phyloP scores from a whole-genome alignment of 2,113 vertebrate genomes.

The Rhabdomys dilectus region DNA sequence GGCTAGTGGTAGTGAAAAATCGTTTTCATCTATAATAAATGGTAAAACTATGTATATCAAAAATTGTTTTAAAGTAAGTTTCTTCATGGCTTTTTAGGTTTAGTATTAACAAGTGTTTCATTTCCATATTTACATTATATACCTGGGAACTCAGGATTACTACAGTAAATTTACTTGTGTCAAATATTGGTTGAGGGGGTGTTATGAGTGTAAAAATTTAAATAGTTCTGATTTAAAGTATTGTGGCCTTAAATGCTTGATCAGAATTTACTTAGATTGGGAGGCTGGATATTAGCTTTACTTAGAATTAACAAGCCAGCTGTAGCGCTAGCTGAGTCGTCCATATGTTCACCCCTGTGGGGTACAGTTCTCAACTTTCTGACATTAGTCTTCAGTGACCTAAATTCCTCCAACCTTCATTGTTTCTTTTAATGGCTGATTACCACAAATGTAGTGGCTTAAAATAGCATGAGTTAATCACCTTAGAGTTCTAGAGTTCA shows the following conservation, averaged over 20 bases:
- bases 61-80: neutral
- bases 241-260: neutral
- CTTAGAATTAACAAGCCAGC: neutral
- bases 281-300: neutral
- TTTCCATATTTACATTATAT: neutral
- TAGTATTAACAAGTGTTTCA: neutral
- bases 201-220: neutral
- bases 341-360: rapidly evolving
- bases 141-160: neutral
- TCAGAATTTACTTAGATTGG: neutral
- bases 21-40: neutral
- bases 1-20: neutral
- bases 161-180: neutral
- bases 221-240: neutral
- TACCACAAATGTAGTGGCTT: neutral
- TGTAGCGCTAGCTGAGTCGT: neutral
- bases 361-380: neutral
- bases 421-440: neutral
- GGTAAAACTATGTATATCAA: neutral
- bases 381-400: neutral
- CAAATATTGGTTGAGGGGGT: neutral
- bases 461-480: neutral
- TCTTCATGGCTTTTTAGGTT: neutral
- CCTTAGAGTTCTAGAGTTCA: neutral
- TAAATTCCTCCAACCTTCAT: neutral